Evolutionary conservation across 1,140 invertebrate genomes (phyloP).

Genomic region (Aphelenchoides avenae): DNA sequence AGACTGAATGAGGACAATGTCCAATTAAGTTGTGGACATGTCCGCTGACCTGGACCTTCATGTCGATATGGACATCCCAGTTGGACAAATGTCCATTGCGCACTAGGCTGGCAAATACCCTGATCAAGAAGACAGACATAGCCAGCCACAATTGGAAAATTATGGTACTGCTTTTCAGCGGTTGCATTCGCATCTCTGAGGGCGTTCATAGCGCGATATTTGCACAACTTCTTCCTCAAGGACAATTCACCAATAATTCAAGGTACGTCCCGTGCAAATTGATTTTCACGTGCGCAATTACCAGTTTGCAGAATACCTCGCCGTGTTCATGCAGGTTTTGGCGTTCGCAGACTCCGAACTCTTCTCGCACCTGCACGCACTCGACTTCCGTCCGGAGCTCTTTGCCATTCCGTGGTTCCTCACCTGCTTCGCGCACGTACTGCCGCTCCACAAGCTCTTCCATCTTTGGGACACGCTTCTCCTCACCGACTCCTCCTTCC

Average conservation of each 20-base stretch:
- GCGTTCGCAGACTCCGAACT: conserved; percentile 89
- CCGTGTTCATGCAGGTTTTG: conserved; percentile 90
- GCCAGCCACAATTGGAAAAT: no score
- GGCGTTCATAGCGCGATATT: conserved; percentile 89
- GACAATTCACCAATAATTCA: conserved; percentile 91
- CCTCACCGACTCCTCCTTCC: conserved; percentile 85
- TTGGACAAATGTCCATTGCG: no score
- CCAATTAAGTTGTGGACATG: no score
- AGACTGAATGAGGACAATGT: no score
- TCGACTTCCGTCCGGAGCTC: conserved; percentile 91
- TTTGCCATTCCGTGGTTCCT: conserved; percentile 99
- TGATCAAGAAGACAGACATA: no score
- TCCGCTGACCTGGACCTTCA: no score
- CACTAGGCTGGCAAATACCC: no score
- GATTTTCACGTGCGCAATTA: conserved; percentile 17
- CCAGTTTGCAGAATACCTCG: conserved; percentile 74
- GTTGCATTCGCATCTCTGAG: conserved; percentile 83
- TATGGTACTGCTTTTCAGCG: no score
- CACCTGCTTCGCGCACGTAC: conserved; percentile 93
- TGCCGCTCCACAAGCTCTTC: conserved; percentile 94
- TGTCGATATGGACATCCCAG: no score
- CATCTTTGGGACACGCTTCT: conserved; percentile 95
- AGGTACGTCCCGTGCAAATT: conserved; percentile 57
- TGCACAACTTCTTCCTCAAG: conserved; percentile 95
- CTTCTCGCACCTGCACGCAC: conserved; percentile 82